Evolutionary conservation across 2,797 vertebrate genomes (phyloP), one percentile per base, ranked within the genome.

Genomic region (Malacoctenus gilli): DNA sequence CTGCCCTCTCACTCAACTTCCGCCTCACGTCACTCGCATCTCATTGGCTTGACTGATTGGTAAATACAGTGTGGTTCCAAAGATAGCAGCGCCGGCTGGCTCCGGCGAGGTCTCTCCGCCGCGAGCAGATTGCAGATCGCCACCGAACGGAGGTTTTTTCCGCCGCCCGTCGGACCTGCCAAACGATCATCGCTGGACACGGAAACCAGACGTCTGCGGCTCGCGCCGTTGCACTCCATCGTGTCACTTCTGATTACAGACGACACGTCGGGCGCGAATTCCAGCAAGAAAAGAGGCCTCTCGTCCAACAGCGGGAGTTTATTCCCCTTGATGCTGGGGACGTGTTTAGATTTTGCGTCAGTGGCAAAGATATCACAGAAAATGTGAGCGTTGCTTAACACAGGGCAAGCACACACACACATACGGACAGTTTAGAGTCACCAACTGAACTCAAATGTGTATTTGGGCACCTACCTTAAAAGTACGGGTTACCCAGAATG

Each of bases 51-150:
- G 54, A 66, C 60, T 44, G 49, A 70, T 59, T 68, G 72, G 53
- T 39, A 51, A 72, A 75, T 43, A 30, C 20, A 39, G 30, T 48
- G 10, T 71, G 62, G 40, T 52, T 74, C 56, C 41, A 64, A 63
- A 72, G 54, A 78, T 70, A 68, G 71, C 63, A 41, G 44, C 43
- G 36, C 65, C 49, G 44, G 51, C 58, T 67, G 58, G 61, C 72
- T 68, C 57, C 36, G 12, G 52, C 0, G 1, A 19, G 15, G 51
- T 55, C 36, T 63, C 42, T 40, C 43, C 49, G 65, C 40, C 31
- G 25, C 2, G 50, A 77, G 51, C 68, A 67, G 75, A 77, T 28
- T 28, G 4, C 25, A 5, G 5, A 28, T 2, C 9, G 25, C 9
- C 6, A 28, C 25, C 9, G 25, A 28, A 28, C 5, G 5, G 6